These are phyloP conservation scores for Ericerus pela DNA, from an alignment of 1,140 invertebrate species.

Conservation along the genomic window DNA sequence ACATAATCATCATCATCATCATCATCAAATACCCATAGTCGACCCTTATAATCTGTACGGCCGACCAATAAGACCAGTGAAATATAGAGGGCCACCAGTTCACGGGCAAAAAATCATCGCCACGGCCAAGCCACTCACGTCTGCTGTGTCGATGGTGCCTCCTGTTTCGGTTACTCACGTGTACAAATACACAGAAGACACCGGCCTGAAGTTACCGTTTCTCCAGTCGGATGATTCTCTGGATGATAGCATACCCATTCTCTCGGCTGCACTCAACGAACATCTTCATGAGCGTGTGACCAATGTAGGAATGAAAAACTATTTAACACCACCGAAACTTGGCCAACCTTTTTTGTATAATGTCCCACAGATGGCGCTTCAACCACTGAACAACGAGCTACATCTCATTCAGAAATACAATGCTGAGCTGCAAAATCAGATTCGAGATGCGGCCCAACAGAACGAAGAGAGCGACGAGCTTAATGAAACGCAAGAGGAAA, in stretches of 20 bases:
- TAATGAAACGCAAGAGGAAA: not conserved
- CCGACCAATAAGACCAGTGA: not conserved
- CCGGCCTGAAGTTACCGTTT: not conserved
- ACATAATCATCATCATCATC: not conserved
- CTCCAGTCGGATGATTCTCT: not conserved
- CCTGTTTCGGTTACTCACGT: not conserved
- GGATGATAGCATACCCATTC: not conserved
- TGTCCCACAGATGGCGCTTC: not conserved
- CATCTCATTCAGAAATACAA: not conserved
- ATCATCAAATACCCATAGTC: not conserved
- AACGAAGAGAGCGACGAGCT: not conserved
- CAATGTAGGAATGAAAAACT: not conserved
- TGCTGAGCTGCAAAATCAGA: no score
- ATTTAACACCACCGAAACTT: not conserved
- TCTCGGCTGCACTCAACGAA: not conserved
- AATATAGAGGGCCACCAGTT: not conserved
- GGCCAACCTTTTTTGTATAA: not conserved
- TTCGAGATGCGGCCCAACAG: not conserved
- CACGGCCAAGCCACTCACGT: no score
- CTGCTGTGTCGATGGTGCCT: not conserved
- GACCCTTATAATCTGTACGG: not conserved
- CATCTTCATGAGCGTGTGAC: not conserved
- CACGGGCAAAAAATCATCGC: not conserved
- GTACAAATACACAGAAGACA: not conserved
- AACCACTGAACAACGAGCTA: not conserved